A percentile compares a stretch with the other conserved stretches of the same genome.
Conservation (phyloP, 1,140 invertebrate genomes). For the Gyrodactylus bullatarudis region DNA sequence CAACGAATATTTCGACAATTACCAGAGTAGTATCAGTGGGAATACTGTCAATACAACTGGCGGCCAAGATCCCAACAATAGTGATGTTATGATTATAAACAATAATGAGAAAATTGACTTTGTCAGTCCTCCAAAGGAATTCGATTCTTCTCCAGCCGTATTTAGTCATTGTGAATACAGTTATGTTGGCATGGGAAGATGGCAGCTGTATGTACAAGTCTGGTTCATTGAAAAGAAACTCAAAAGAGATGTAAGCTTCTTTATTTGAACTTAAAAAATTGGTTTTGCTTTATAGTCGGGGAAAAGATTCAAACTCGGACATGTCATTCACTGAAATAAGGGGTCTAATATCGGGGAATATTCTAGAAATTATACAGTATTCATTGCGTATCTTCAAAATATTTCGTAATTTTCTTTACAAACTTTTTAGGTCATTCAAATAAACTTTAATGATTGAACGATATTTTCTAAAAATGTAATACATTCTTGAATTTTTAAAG, state of each 20-base stretch:
- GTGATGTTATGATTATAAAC: background rate
- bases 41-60: background rate
- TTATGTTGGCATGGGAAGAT: conserved; percentile 4
- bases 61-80: background rate
- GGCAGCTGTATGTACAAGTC: conserved; percentile 3
- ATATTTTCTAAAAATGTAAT: no score
- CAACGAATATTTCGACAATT: background rate
- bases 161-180: background rate
- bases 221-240: conserved; percentile 4
- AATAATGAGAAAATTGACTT: background rate
- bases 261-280: no score
- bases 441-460: background rate
- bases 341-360: no score
- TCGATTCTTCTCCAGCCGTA: background rate
- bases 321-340: no score
- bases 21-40: background rate
- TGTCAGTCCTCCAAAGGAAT: background rate
- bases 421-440: background rate
- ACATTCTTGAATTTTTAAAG: background rate
- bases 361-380: no score
- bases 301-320: no score
- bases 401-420: background rate
- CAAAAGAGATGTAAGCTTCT: background rate
- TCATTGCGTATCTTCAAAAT: no score
- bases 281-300: no score